Percentiles rank a stretch among this genome's conserved stretches.
Evolutionary conservation across 64 coral and sea anemone species (phyloP).

Genomic region (Dendronephthya gigantea): DNA sequence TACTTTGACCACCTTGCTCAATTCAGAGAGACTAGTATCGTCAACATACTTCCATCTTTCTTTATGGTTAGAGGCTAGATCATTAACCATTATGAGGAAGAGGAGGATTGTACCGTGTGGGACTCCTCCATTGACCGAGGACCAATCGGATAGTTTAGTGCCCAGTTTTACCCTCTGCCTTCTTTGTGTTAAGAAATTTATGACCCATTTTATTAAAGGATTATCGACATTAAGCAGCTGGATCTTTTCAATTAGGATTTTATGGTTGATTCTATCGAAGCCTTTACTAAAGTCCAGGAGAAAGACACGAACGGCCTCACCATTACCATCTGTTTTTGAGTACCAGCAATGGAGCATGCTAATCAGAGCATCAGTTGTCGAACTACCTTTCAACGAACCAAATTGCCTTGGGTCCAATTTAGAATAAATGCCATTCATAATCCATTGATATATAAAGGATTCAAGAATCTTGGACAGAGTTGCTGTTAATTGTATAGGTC

Average conservation of each 20-base stretch:
- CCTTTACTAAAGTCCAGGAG: neutral
- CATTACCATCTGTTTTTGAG: slow-evolving; percentile 5
- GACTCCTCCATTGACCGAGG: no score
- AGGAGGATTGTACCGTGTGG: slow-evolving; percentile 16
- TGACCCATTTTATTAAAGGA: neutral
- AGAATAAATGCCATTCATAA: slow-evolving; percentile 23
- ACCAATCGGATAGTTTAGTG: no score
- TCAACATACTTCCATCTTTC: neutral
- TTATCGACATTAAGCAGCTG: no score
- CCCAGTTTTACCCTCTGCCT: slow-evolving; percentile 7
- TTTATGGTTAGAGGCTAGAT: neutral
- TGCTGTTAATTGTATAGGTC: slow-evolving; percentile 30
- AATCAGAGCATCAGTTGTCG: neutral
- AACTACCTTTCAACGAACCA: no score
- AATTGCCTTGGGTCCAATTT: slow-evolving; percentile 18
- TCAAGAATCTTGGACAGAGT: slow-evolving; percentile 31
- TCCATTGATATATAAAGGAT: slow-evolving; percentile 17
- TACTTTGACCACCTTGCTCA: no score
- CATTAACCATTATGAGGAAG: slow-evolving; percentile 29
- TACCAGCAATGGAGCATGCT: neutral
- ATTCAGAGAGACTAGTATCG: slow-evolving; percentile 3
- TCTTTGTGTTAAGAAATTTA: slow-evolving; percentile 10
- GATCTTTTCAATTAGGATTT: neutral
- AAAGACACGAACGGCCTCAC: no score
- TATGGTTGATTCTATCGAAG: neutral